Conservation (phyloP, 2,113 vertebrate species). For the Brachirus orientalis region DNA sequence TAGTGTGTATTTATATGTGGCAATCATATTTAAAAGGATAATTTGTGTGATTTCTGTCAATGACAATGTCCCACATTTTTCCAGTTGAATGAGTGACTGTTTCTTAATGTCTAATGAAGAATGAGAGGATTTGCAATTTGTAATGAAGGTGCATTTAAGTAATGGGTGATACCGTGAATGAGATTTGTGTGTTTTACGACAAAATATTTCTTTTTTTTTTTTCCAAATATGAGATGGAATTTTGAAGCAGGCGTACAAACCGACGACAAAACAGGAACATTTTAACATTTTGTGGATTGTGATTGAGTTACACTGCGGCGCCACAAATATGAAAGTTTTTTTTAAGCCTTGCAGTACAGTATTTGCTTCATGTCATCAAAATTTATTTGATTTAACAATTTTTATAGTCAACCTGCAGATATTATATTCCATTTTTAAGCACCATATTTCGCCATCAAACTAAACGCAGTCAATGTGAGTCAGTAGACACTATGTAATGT, state of each 20-base stretch:
- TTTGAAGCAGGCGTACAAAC: slow-evolving; percentile 14
- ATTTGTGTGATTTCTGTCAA: too few species aligned
- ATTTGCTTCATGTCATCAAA: too few species aligned
- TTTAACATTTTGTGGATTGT: background rate
- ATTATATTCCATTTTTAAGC: too few species aligned
- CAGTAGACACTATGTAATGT: background rate
- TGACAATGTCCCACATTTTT: too few species aligned
- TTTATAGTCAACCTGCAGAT: background rate
- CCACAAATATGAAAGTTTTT: slow-evolving; percentile 6
- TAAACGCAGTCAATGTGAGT: background rate
- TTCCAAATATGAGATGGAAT: background rate
- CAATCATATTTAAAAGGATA: too few species aligned
- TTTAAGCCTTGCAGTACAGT: background rate
- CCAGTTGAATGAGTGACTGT: background rate
- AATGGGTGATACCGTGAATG: slow-evolving; percentile 5
- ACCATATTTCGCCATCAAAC: background rate
- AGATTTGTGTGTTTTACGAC: slow-evolving; percentile 9
- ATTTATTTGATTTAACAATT: too few species aligned
- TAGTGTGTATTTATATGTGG: slow-evolving; percentile 43
- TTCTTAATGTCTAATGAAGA: slow-evolving; percentile 5
- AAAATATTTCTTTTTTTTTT: slow-evolving; percentile 2
- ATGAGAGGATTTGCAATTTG: background rate
- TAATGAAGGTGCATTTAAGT: background rate
- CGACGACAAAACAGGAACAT: background rate
- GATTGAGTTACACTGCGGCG: background rate